Conservation (phyloP, 2,113 vertebrate genomes). For the Echinops telfairi region DNA sequence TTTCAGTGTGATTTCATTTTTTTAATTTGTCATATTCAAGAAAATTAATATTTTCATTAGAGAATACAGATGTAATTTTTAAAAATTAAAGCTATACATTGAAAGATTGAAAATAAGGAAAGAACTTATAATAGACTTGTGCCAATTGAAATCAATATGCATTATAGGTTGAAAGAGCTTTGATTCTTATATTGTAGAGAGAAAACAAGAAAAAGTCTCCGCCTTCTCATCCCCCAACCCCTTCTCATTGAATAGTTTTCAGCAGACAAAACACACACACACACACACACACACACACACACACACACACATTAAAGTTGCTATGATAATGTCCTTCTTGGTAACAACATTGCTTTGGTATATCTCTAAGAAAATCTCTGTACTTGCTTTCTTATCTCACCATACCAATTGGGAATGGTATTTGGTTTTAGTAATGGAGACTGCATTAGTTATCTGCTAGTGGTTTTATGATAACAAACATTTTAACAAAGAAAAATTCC, state of each 20-base stretch:
- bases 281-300: too few relatives aligned
- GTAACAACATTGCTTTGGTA: not conserved
- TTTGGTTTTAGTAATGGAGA: constrained; percentile 14
- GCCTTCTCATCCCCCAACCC: not conserved
- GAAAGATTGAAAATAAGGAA: not conserved
- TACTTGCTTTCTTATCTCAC: not conserved
- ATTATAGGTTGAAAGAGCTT: not conserved
- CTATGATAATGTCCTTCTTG: not conserved
- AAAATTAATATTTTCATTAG: constrained; percentile 9
- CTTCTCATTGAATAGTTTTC: too few relatives aligned
- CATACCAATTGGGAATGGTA: not conserved
- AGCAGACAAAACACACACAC: too few relatives aligned
- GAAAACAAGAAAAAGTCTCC: not conserved
- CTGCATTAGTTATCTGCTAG: too few relatives aligned
- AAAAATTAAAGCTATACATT: not conserved
- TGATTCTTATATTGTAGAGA: not conserved
- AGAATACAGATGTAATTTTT: not conserved
- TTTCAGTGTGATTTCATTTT: not conserved
- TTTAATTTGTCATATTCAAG: not conserved
- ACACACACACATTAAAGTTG: not conserved
- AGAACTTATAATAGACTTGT: not conserved
- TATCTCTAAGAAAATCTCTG: not conserved
- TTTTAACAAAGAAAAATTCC: too few relatives aligned
- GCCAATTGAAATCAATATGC: constrained; percentile 10
- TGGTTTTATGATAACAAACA: too few relatives aligned